These are phyloP conservation scores for Amazonetta brasiliensis DNA, from an alignment of 2,797 vertebrate species.

Conservation along the genomic window DNA sequence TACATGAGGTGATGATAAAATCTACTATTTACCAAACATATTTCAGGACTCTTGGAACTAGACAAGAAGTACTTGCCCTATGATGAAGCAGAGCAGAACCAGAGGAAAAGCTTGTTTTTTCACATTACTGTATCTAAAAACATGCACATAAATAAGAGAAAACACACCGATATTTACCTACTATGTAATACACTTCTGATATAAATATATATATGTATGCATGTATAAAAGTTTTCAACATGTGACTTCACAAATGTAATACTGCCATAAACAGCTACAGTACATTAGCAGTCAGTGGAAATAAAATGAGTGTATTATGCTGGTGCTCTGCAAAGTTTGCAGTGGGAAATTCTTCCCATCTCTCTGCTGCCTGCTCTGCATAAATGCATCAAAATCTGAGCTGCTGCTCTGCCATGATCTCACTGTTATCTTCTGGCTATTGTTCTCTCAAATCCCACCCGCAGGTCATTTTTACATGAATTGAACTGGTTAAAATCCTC, in stretches of 20 bases:
- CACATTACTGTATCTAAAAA: not conserved
- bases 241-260: not conserved
- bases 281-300: not conserved
- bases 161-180: not conserved
- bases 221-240: not conserved
- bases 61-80: not conserved
- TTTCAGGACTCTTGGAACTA: not conserved
- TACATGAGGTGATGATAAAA: not conserved
- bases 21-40: not conserved
- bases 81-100: not conserved
- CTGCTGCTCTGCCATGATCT: not conserved
- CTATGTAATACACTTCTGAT: rapidly evolving
- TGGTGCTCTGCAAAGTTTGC: not conserved
- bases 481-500: conserved; percentile 33
- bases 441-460: conserved; percentile 31
- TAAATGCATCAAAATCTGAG: not conserved
- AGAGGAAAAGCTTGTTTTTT: not conserved
- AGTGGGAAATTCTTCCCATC: not conserved
- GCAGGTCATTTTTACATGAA: conserved; percentile 18
- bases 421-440: not conserved
- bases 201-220: not conserved
- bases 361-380: not conserved
- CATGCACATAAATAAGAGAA: not conserved
- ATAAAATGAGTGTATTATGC: not conserved
- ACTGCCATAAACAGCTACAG: not conserved